phyloP scores from a whole-genome alignment of 2,797 vertebrate species.

The Typhlichthys subterraneus region DNA sequence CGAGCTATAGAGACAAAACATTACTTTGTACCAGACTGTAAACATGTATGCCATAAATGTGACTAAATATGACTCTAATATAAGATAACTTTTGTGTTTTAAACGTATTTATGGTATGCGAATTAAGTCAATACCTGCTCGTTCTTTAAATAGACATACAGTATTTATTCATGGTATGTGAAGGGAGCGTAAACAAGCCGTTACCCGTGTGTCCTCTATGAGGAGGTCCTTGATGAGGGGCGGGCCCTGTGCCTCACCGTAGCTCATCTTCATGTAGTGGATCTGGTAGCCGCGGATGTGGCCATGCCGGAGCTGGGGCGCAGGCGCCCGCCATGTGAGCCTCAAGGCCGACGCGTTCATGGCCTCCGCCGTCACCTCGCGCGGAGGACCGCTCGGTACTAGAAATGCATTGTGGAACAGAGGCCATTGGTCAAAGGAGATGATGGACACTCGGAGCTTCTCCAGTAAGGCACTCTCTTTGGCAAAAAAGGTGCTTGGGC shows the following conservation, averaged over 20 bases:
- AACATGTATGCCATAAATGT: too few relatives aligned
- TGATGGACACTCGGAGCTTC: conserved; percentile 75
- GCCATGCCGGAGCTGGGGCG: conserved; percentile 90
- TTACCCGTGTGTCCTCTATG: conserved; percentile 93
- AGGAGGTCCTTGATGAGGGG: conserved; percentile 92
- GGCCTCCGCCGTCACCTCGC: conserved; percentile 92
- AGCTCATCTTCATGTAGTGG: conserved; percentile 91
- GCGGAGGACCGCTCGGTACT: conserved; percentile 98
- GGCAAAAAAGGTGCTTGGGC: conserved; percentile 15
- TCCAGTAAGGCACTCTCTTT: conserved; percentile 69
- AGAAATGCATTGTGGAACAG: conserved; percentile 94
- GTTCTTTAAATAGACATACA: too few relatives aligned
- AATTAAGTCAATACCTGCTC: too few relatives aligned
- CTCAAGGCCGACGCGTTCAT: conserved; percentile 93
- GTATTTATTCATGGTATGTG: too few relatives aligned
- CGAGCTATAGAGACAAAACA: too few relatives aligned
- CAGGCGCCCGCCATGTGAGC: conserved; percentile 92
- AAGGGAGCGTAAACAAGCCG: not conserved
- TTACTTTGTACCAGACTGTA: too few relatives aligned
- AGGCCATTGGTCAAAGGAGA: conserved; percentile 75
- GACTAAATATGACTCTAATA: too few relatives aligned
- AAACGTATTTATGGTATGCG: too few relatives aligned
- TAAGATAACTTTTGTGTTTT: too few relatives aligned
- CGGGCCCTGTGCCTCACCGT: conserved; percentile 89
- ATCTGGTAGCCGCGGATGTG: conserved; percentile 96